phyloP scores from a whole-genome alignment of 2,113 vertebrate genomes.

The Nycticryphes semicollaris region DNA sequence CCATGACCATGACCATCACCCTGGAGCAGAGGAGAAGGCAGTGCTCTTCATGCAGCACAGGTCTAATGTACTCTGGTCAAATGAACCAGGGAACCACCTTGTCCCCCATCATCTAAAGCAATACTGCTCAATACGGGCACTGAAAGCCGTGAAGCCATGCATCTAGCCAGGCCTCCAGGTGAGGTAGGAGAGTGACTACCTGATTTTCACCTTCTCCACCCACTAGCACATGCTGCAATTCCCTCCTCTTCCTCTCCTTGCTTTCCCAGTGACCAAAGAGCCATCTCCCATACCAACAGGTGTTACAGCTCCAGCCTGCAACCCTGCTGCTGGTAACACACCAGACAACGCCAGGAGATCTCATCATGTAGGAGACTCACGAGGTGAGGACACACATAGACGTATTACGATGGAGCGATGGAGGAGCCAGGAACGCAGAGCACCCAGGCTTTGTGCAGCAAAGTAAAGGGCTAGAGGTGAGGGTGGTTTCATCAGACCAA shows the following conservation, averaged over 20 bases:
- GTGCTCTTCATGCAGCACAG: neutral
- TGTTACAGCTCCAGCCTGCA: neutral
- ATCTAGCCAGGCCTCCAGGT: neutral
- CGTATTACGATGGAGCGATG: accelerated
- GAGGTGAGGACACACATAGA: neutral
- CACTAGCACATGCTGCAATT: accelerated
- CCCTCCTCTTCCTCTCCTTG: neutral
- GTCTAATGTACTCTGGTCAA: neutral
- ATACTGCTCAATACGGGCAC: neutral
- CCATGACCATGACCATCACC: accelerated
- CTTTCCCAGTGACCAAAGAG: neutral
- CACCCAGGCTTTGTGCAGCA: neutral
- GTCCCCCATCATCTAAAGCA: neutral
- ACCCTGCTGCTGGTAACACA: neutral
- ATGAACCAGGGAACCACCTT: accelerated
- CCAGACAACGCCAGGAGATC: accelerated
- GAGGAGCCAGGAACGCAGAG: neutral
- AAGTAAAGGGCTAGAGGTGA: neutral
- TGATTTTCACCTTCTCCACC: neutral
- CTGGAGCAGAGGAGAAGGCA: neutral
- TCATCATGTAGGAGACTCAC: neutral
- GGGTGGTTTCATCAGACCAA: neutral
- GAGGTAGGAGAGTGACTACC: neutral
- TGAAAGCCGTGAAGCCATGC: neutral
- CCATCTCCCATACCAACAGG: neutral